phyloP scores from a whole-genome alignment of 2,797 vertebrate species.

The Tokudaia tokunoshimensis region DNA sequence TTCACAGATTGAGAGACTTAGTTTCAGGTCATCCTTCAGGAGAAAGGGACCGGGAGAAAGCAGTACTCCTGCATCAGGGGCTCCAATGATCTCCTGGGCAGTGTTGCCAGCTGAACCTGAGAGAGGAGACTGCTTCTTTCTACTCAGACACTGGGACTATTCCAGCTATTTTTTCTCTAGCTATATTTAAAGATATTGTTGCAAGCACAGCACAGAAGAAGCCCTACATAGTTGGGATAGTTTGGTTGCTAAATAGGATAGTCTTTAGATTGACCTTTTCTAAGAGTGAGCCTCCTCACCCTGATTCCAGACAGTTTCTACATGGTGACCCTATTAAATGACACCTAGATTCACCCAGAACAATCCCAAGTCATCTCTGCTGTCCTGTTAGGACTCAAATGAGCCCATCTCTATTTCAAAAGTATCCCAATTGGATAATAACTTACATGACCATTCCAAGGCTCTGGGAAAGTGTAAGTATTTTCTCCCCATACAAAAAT shows the following conservation, averaged over 20 bases:
- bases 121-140: slow-evolving; percentile 1
- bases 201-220: not conserved
- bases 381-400: slow-evolving; percentile 34
- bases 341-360: slow-evolving; percentile 24
- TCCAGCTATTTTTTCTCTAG: not conserved
- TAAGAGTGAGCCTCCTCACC: not conserved
- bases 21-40: not conserved
- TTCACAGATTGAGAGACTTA: slow-evolving; percentile 8
- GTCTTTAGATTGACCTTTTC: slow-evolving; percentile 17
- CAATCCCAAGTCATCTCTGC: not conserved
- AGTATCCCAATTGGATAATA: slow-evolving; percentile 17
- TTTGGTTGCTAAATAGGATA: not conserved
- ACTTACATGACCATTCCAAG: not conserved
- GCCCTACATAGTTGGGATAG: not conserved
- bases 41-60: not conserved
- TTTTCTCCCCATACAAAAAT: slow-evolving; percentile 17
- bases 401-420: slow-evolving; percentile 32
- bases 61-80: not conserved
- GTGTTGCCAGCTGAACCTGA: not conserved
- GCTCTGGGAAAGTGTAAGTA: slow-evolving; percentile 28
- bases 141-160: not conserved
- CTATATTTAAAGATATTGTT: slow-evolving; percentile 3
- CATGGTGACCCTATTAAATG: not conserved
- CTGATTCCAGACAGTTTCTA: slow-evolving; percentile 6
- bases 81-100: not conserved